Evolutionary conservation across 2,113 vertebrate genomes (phyloP).

Genomic region (Oreotrochilus melanogaster): DNA sequence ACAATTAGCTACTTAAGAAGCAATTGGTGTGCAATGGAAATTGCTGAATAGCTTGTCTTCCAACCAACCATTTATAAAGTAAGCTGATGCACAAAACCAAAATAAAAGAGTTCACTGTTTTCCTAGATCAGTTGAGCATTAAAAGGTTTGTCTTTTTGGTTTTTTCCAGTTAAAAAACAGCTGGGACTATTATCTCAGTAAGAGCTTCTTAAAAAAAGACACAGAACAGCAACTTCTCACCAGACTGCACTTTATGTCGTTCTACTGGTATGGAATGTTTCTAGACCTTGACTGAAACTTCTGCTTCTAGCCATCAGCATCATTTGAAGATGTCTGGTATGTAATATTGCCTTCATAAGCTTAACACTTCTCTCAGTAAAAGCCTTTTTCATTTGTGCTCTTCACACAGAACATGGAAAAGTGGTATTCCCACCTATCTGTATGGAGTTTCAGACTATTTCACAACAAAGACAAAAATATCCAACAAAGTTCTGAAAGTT

Average conservation of each 20-base stretch:
- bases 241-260: not conserved
- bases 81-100: not conserved
- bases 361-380: not conserved
- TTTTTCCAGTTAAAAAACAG: constrained; percentile 66
- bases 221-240: constrained; percentile 55
- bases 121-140: constrained; percentile 51
- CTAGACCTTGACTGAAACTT: constrained; percentile 34
- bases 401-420: constrained; percentile 13
- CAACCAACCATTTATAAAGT: constrained; percentile 15
- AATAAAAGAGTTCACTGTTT: not conserved
- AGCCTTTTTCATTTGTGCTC: constrained; percentile 21
- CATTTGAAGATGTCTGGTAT: not conserved
- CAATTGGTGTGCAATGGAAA: constrained; percentile 36
- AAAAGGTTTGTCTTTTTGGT: constrained; percentile 43
- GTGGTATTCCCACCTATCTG: not conserved
- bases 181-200: constrained; percentile 44
- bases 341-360: not conserved
- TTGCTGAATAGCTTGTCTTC: constrained; percentile 41
- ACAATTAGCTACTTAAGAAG: constrained; percentile 41
- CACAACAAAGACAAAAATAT: not conserved
- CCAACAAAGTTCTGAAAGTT: constrained; percentile 25
- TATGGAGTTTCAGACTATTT: not conserved
- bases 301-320: constrained; percentile 28
- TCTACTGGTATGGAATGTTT: constrained; percentile 41
- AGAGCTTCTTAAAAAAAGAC: constrained; percentile 54